Evolutionary conservation across 2,888 invertebrate species (phyloP).

Genomic region (Temnothorax unifasciatus): DNA sequence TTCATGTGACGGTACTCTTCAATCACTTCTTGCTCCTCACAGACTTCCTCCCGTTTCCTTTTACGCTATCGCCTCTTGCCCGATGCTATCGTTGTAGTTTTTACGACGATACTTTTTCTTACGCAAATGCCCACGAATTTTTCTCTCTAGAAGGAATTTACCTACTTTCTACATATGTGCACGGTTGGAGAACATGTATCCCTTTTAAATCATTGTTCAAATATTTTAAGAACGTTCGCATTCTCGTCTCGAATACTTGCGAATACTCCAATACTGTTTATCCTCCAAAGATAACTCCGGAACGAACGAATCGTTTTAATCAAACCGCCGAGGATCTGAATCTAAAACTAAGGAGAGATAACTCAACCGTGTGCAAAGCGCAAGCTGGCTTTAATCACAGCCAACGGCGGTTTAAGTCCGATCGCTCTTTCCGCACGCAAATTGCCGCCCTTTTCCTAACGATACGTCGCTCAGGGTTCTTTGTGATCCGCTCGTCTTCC

Average conservation of each 20-base stretch:
- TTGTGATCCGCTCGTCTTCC: conserved; percentile 30
- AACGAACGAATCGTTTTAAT: conserved; percentile 18
- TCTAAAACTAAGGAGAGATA: conserved; percentile 45
- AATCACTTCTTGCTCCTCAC: conserved; percentile 44
- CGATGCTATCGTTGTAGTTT: conserved; percentile 42
- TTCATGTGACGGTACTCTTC: conserved; percentile 38
- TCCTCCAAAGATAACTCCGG: not conserved
- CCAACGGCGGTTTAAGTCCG: conserved; percentile 5
- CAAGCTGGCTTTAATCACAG: conserved; percentile 33
- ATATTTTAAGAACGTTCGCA: conserved; percentile 10
- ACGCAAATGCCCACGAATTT: conserved; percentile 30
- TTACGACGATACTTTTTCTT: conserved; percentile 42
- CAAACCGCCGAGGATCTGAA: conserved; percentile 4
- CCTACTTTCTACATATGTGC: not conserved
- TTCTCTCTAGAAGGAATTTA: conserved; percentile 19
- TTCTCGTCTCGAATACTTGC: not conserved
- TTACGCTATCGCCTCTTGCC: conserved; percentile 39
- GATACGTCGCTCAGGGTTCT: conserved; percentile 30
- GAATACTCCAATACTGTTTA: not conserved
- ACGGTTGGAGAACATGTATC: not conserved
- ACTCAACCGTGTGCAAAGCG: conserved; percentile 24
- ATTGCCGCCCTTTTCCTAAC: conserved; percentile 41
- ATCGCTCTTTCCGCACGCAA: conserved; percentile 39
- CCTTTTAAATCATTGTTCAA: conserved; percentile 10
- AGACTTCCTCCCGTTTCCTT: conserved; percentile 29